Base-by-base conservation (phyloP, 1,140 invertebrate genomes). In the Orchestia grillus region DNA sequence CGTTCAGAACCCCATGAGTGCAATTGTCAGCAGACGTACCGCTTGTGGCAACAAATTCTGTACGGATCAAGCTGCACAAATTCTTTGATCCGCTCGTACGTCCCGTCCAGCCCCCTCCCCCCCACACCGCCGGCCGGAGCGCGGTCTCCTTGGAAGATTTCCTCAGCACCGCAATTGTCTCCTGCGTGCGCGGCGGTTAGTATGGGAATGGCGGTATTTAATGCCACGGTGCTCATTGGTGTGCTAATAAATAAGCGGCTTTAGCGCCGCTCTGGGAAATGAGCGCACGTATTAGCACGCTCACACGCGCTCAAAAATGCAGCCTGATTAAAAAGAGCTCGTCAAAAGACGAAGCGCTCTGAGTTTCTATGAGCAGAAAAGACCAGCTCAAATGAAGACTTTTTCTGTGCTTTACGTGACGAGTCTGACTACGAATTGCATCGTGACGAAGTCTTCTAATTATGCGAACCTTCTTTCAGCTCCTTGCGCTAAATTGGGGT, bases 161-260 rank as follows among this genome's bases (percentile, higher is more conserved):
- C 36, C 36, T 1, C 36, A 28, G 36, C 28, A 28, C 62, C 62
- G 62, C 62, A 77, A 77, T 53, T 77, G 62, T 77, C 62, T 8
- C 62, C 36, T 8, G 62, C 62, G 62, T 8, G 62, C 36, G 62
- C 62, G 88, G 41, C 92, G 92, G 47, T 94, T 94, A 94, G 92
- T 94, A 94, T 94, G n/a, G 92, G 44, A 94, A 94, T 94, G 92
- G 40, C 44, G 19, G 43, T 47, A 94, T 94, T 94, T 94, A 47
- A 94, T 94, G 92, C 92, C 92, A 94, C 41, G 0, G 43, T 8
- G 8, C 92, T 94, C 92, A 94, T 94, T 45, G 92, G 41, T 94
- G 6, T 94, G 44, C 92, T 94, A 94, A 94, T 94, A 94, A 94
- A 94, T 94, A 94, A 94, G 92, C 4, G 47, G 92, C 92, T 94